phyloP scores from a whole-genome alignment of 2,113 vertebrate species.

The Scomber scombrus region DNA sequence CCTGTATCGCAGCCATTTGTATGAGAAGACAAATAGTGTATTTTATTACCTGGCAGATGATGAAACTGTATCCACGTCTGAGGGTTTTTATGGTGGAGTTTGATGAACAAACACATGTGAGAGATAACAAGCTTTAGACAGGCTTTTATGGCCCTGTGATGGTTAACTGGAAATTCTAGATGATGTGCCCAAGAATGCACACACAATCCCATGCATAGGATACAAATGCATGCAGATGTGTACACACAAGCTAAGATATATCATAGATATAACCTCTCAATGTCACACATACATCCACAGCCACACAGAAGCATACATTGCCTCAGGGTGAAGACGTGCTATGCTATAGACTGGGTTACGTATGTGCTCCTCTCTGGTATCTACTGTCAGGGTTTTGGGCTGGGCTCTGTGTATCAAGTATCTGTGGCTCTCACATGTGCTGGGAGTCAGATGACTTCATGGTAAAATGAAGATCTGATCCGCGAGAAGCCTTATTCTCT shows the following conservation, averaged over 20 bases:
- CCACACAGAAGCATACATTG: background rate
- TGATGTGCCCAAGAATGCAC: conserved; percentile 3
- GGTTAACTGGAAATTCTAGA: conserved; percentile 37
- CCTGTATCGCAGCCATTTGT: conserved; percentile 72
- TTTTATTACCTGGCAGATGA: conserved; percentile 74
- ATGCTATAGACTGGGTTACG: conserved; percentile 28
- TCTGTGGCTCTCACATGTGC: conserved; percentile 61
- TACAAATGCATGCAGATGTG: background rate
- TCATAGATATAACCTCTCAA: conserved; percentile 15
- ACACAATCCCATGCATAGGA: background rate
- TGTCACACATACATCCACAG: conserved; percentile 24
- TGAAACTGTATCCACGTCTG: conserved; percentile 71
- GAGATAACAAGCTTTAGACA: conserved; percentile 62
- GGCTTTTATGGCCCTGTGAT: conserved; percentile 47
- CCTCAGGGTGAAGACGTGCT: conserved; percentile 27
- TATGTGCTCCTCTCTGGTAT: conserved; percentile 46
- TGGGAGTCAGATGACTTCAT: conserved; percentile 70
- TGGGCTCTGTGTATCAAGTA: conserved; percentile 68
- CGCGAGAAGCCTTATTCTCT: conserved; percentile 61
- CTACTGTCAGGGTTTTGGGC: conserved; percentile 60
- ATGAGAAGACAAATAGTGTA: conserved; percentile 71
- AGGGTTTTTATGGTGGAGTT: conserved; percentile 58
- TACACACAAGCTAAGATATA: conserved; percentile 10
- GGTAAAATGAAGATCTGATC: conserved; percentile 72
- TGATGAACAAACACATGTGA: conserved; percentile 67